A percentile compares a stretch with the other conserved stretches of the same genome.
Conservation (phyloP, 2,888 invertebrate genomes). For the Apeira syringaria region DNA sequence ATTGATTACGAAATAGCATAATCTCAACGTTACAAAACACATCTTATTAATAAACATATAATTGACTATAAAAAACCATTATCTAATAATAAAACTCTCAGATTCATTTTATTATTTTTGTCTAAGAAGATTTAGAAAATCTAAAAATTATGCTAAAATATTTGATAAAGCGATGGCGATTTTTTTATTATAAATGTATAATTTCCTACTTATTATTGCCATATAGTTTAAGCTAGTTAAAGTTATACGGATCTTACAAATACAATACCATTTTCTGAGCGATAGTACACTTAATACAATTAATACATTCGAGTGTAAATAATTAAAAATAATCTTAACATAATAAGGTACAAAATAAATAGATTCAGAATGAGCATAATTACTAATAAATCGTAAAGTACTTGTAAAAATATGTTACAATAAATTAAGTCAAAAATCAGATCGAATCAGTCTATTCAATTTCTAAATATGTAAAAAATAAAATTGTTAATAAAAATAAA, state of each 20-base stretch:
- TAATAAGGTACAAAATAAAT: constrained; percentile 21
- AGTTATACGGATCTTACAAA: not conserved
- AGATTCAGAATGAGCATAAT: constrained; percentile 5
- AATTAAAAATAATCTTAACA: constrained; percentile 4
- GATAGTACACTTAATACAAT: not conserved
- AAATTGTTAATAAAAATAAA: not conserved
- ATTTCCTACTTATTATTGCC: not conserved
- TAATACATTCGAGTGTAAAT: not conserved
- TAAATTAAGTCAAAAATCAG: constrained; percentile 23
- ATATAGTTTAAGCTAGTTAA: not conserved
- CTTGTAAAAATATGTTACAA: constrained; percentile 6
- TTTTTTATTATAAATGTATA: not conserved
- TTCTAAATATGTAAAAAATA: constrained; percentile 12
- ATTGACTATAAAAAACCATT: too few species aligned
- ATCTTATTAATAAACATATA: too few species aligned
- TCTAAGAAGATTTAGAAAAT: not conserved
- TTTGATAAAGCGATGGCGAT: too few species aligned
- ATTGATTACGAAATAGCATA: too few species aligned
- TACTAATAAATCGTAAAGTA: not conserved
- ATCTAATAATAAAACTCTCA: too few species aligned
- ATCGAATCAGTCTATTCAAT: constrained; percentile 38
- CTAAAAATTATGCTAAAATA: not conserved
- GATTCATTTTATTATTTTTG: not conserved
- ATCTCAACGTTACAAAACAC: too few species aligned
- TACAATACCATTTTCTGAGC: not conserved